Evolutionary conservation across 2,113 vertebrate species (phyloP).

Genomic region (Otolemur garnettii): DNA sequence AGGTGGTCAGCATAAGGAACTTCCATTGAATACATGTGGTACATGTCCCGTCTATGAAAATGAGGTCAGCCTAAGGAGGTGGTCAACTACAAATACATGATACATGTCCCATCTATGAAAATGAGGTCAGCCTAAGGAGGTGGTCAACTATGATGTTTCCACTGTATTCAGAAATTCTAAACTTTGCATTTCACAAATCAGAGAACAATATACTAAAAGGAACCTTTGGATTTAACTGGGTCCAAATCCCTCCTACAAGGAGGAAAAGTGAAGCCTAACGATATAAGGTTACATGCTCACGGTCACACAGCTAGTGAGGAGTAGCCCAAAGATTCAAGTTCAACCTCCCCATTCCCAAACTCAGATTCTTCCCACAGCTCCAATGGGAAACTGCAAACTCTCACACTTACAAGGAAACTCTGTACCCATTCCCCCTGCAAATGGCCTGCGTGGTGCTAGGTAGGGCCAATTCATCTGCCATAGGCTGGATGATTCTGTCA

Average conservation of each 20-base stretch:
- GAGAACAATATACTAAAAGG: neutral
- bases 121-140: too few relatives aligned
- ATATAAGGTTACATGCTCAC: neutral
- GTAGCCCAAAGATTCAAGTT: neutral
- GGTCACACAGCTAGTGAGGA: neutral
- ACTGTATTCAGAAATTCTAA: constrained; percentile 18
- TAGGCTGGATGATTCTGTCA: neutral
- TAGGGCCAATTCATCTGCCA: neutral
- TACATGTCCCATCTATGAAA: too few relatives aligned
- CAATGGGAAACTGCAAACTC: neutral
- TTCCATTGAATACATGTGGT: too few relatives aligned
- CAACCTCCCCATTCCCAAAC: neutral
- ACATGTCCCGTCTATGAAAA: too few relatives aligned
- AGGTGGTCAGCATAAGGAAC: too few relatives aligned
- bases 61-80: too few relatives aligned
- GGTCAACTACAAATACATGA: too few relatives aligned
- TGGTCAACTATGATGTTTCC: too few relatives aligned
- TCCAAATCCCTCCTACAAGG: neutral
- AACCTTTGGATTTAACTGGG: neutral
- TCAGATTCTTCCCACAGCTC: neutral
- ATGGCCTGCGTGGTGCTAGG: neutral
- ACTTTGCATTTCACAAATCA: neutral
- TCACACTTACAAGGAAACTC: neutral
- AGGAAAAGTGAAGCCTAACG: neutral
- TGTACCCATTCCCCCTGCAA: rapidly evolving